Conservation (phyloP, 1,140 invertebrate genomes). For the Trachymyrmex septentrionalis region DNA sequence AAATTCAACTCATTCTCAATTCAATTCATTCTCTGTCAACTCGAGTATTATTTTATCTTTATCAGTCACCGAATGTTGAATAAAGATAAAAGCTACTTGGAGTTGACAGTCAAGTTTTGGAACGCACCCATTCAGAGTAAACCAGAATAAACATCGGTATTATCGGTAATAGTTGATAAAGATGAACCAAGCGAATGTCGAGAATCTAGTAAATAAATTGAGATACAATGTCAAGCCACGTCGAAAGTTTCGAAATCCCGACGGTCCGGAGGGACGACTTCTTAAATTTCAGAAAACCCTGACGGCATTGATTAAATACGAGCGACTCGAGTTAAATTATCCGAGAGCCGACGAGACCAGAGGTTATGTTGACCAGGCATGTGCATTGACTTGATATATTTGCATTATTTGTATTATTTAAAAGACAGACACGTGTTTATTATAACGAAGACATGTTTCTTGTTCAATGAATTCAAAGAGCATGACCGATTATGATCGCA, state of each 20-base stretch:
- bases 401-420: neutral
- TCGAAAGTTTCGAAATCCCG: slow-evolving; percentile 88
- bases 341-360: slow-evolving; percentile 93
- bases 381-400: slow-evolving; percentile 66
- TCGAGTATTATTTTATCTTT: too few species aligned
- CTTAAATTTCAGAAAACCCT: slow-evolving; percentile 93
- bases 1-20: too few species aligned
- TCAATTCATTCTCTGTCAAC: too few species aligned
- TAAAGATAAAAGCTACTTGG: too few species aligned
- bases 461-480: neutral
- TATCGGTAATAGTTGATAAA: neutral
- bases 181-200: slow-evolving; percentile 93
- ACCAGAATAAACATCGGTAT: too few species aligned
- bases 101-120: too few species aligned
- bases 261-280: slow-evolving; percentile 92
- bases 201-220: slow-evolving; percentile 91
- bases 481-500: neutral
- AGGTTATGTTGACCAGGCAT: slow-evolving; percentile 95
- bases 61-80: too few species aligned
- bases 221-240: slow-evolving; percentile 89
- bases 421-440: neutral
- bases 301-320: slow-evolving; percentile 94
- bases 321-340: slow-evolving; percentile 94
- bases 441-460: neutral
- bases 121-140: too few species aligned